Percentiles rank a stretch among this genome's conserved stretches.
Evolutionary conservation across 2,888 invertebrate genomes (phyloP).

Genomic region (Serripes groenlandicus): DNA sequence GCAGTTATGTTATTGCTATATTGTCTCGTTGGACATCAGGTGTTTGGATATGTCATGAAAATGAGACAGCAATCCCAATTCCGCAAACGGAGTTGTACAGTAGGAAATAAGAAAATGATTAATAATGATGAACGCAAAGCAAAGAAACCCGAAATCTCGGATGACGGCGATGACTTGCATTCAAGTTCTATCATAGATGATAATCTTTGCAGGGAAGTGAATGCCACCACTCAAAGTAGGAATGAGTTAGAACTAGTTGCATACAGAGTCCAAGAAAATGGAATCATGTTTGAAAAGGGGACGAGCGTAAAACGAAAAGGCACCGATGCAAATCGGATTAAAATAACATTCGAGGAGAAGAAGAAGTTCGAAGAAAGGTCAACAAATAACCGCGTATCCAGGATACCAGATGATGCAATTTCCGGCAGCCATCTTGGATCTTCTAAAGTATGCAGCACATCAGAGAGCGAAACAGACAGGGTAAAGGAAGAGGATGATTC

Average conservation of each 20-base stretch:
- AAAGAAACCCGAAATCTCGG: constrained; percentile 2
- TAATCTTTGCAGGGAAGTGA: constrained; percentile 21
- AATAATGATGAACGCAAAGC: neutral
- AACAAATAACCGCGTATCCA: constrained; percentile 12
- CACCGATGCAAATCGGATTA: neutral
- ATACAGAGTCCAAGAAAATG: constrained; percentile 23
- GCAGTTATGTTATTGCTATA: constrained; percentile 31
- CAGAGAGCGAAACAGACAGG: neutral
- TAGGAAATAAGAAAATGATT: neutral
- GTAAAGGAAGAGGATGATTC: neutral
- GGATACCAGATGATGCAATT: neutral
- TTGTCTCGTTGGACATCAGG: constrained; percentile 29
- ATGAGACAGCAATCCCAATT: constrained; percentile 27
- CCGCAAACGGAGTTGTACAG: neutral
- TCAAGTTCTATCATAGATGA: constrained; percentile 16
- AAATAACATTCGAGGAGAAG: constrained; percentile 21
- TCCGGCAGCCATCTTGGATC: neutral
- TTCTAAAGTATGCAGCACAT: neutral
- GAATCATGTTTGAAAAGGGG: constrained; percentile 28
- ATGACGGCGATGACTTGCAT: neutral
- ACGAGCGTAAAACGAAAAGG: constrained; percentile 11
- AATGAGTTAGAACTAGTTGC: constrained; percentile 20
- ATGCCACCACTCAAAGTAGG: constrained; percentile 1
- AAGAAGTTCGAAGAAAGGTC: constrained; percentile 20
- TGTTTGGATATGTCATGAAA: constrained; percentile 31